These are phyloP conservation scores for Meloidogyne floridensis DNA, from an alignment of 1,140 invertebrate genomes.

Conservation along the genomic window DNA sequence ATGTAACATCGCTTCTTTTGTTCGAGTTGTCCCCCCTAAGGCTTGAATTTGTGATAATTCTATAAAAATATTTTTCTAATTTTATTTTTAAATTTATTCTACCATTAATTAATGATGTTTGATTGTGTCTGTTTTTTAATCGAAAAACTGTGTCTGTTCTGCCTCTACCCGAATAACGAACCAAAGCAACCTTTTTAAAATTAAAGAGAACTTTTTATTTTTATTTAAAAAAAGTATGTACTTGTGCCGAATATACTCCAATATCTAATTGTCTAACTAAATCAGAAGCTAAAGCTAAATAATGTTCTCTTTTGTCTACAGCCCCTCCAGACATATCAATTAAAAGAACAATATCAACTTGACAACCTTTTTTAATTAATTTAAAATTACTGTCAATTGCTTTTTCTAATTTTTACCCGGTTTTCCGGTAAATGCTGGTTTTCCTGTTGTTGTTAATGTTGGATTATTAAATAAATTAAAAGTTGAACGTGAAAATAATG, in stretches of 20 bases:
- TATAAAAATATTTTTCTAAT: neutral
- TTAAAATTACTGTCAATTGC: conserved; percentile 3
- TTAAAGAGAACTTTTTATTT: neutral
- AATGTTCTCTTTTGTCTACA: conserved; percentile 36
- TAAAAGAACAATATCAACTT: conserved; percentile 39
- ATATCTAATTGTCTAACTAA: conserved; percentile 31
- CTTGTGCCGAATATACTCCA: conserved; percentile 34
- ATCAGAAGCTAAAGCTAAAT: conserved; percentile 36
- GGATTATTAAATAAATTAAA: neutral
- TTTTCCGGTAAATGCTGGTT: conserved; percentile 26
- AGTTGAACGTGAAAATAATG: neutral
- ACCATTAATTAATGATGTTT: conserved; percentile 37
- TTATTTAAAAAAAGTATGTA: neutral
- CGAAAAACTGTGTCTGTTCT: conserved; percentile 36
- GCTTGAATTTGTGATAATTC: conserved; percentile 18
- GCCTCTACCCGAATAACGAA: conserved; percentile 37
- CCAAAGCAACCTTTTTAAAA: conserved; percentile 31
- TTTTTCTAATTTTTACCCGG: conserved; percentile 24
- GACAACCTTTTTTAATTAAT: conserved; percentile 29
- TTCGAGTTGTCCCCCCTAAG: conserved; percentile 38
- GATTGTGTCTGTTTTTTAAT: conserved; percentile 39
- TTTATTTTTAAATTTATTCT: neutral
- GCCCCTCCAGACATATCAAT: conserved; percentile 36
- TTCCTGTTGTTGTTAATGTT: conserved; percentile 31
- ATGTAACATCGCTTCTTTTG: conserved; percentile 33